phyloP scores from a whole-genome alignment of 1,140 invertebrate species.

The Heterodera carotae region DNA sequence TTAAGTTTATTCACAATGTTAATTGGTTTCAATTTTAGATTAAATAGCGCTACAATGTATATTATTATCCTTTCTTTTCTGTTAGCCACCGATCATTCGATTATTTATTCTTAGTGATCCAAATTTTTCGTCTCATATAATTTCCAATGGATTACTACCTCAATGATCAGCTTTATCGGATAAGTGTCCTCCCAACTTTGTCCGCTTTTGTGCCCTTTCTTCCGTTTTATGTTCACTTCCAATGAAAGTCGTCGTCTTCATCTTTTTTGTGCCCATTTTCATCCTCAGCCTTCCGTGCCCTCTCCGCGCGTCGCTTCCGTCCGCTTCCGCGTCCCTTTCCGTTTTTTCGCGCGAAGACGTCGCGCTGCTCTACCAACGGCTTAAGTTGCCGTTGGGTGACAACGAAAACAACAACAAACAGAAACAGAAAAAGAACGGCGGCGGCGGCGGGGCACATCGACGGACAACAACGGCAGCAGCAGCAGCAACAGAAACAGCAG shows the following conservation, averaged over 20 bases:
- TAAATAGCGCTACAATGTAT: no score
- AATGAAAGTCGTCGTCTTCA: background rate
- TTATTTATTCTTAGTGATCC: no score
- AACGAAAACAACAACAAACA: background rate
- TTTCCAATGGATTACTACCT: no score
- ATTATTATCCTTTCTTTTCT: no score
- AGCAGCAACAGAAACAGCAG: background rate
- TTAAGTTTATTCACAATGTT: no score
- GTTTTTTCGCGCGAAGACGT: constrained; percentile 4
- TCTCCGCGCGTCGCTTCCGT: background rate
- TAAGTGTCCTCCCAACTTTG: no score
- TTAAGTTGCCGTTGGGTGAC: background rate
- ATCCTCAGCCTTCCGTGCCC: background rate
- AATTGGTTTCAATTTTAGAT: no score
- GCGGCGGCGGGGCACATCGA: background rate
- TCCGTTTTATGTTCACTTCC: no score
- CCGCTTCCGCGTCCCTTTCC: background rate
- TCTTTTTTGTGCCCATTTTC: background rate
- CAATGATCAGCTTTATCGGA: no score
- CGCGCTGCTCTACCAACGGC: constrained; percentile 3
- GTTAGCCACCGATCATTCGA: no score
- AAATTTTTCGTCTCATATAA: no score
- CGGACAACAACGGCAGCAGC: background rate
- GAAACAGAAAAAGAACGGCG: background rate
- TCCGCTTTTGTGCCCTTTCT: no score